Evolutionary conservation across 2,888 invertebrate species (phyloP).

Genomic region (Tortrix viridana): DNA sequence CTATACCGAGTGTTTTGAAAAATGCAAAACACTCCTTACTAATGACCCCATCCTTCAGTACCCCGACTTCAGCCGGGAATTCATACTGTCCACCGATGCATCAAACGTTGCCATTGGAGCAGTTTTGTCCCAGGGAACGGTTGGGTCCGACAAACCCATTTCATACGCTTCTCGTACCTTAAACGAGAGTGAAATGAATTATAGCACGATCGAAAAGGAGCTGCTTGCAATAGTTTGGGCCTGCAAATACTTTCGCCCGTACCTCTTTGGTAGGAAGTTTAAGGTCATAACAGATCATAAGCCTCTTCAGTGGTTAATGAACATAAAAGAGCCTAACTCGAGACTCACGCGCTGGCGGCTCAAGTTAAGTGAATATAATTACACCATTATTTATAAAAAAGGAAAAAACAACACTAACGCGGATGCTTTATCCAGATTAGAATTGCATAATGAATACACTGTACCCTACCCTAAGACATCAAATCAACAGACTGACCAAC

Average conservation of each 20-base stretch:
- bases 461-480: too few species aligned
- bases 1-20: neutral
- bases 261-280: too few species aligned
- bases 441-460: slow-evolving; percentile 8
- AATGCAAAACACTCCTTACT: neutral
- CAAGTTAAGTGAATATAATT: slow-evolving; percentile 43
- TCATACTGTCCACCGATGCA: neutral
- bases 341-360: slow-evolving; percentile 52
- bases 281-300: slow-evolving; percentile 56
- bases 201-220: neutral
- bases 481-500: too few species aligned
- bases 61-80: neutral
- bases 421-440: slow-evolving; percentile 46
- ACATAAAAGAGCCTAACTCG: slow-evolving; percentile 36
- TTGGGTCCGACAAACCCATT: neutral
- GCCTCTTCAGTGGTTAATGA: slow-evolving; percentile 50
- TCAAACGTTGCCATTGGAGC: neutral
- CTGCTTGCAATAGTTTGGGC: neutral
- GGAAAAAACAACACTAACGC: slow-evolving; percentile 34
- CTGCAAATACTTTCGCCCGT: too few species aligned
- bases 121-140: neutral
- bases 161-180: neutral
- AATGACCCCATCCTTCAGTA: neutral
- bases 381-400: slow-evolving; percentile 38
- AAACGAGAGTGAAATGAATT: neutral